Evolutionary conservation across 2,797 vertebrate species (phyloP).

Genomic region (Poecilia velifera): DNA sequence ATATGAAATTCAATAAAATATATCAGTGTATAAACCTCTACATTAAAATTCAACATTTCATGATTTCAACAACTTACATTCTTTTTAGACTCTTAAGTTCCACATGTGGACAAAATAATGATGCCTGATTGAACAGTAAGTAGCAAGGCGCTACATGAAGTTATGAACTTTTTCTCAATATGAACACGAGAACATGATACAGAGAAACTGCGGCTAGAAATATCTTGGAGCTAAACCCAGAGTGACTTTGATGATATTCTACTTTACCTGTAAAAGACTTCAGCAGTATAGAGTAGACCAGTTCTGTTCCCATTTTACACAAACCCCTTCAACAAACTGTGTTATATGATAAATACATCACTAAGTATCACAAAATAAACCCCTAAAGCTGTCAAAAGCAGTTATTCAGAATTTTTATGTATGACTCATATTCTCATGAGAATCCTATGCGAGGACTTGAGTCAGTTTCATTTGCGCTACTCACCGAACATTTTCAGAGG

Average conservation of each 20-base stretch:
- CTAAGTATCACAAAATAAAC: constrained; percentile 9
- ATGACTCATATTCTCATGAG: background rate
- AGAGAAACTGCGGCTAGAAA: background rate
- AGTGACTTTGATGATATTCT: background rate
- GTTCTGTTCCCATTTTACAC: background rate
- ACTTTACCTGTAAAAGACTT: background rate
- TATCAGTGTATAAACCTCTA: background rate
- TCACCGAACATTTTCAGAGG: background rate
- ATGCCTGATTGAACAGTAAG: background rate
- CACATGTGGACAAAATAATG: too few species aligned
- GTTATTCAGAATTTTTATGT: constrained; percentile 13
- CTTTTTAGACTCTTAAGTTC: background rate
- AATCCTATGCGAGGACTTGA: background rate
- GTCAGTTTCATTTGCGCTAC: background rate
- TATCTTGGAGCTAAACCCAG: background rate
- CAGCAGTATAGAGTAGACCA: background rate
- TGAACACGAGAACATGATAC: background rate
- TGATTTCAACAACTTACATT: too few species aligned
- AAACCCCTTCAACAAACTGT: background rate
- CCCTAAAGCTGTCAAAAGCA: background rate
- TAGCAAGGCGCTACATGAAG: background rate
- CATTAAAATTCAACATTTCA: background rate
- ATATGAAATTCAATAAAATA: background rate
- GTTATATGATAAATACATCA: background rate
- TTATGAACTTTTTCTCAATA: background rate